These are phyloP conservation scores for Magallana nippona DNA, from an alignment of 2,888 invertebrate genomes.

Conservation along the genomic window DNA sequence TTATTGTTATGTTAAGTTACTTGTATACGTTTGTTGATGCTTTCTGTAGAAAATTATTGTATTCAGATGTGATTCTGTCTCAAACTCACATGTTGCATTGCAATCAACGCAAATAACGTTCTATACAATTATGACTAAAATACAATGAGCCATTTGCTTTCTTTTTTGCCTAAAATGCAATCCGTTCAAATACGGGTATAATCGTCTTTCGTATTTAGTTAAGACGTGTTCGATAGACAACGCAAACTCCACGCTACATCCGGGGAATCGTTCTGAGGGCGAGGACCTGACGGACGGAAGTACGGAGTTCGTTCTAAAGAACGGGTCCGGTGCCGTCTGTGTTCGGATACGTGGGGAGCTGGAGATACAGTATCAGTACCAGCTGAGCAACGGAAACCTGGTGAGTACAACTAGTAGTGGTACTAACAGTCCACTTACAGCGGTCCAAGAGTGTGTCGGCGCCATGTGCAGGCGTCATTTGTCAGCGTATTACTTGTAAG, in stretches of 20 bases:
- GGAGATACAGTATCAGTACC: not conserved
- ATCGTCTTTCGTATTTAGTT: not conserved
- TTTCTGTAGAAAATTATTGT: too few species aligned
- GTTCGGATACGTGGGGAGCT: not conserved
- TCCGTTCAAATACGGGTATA: not conserved
- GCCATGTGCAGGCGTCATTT: too few species aligned
- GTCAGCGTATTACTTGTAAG: too few species aligned
- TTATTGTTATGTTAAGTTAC: too few species aligned
- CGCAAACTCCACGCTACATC: not conserved
- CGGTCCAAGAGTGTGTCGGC: too few species aligned
- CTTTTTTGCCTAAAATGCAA: not conserved
- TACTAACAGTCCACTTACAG: too few species aligned
- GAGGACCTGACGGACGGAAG: not conserved
- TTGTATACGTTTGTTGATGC: too few species aligned
- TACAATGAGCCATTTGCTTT: not conserved
- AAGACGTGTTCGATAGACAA: not conserved
- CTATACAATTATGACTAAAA: too few species aligned
- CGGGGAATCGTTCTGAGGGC: not conserved
- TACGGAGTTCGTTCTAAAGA: not conserved
- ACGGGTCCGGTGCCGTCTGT: not conserved
- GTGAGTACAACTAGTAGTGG: not conserved
- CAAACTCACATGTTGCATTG: too few species aligned
- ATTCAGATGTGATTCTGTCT: too few species aligned
- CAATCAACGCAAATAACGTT: too few species aligned
- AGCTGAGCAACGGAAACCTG: not conserved